A percentile compares a stretch with the other conserved stretches of the same genome.
Evolutionary conservation across 1,140 invertebrate genomes (phyloP).

Genomic region (Drosophila azteca): DNA sequence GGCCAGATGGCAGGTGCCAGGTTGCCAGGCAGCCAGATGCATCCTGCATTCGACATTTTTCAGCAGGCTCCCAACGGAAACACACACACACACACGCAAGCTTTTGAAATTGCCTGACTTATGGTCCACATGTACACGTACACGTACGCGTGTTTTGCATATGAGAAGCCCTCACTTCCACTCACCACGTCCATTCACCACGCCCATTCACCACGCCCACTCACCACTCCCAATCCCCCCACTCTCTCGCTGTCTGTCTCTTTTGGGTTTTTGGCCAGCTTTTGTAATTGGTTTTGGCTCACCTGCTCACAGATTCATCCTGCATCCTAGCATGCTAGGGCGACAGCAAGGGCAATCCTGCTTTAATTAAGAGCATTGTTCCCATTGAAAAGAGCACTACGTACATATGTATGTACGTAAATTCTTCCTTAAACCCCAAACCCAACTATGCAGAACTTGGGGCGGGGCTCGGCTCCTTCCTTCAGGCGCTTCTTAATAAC

Average conservation of each 20-base stretch:
- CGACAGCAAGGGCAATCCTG: background rate
- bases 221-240: constrained; percentile 9
- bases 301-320: constrained; percentile 19
- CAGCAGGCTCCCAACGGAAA: constrained; percentile 2
- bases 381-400: constrained; percentile 7
- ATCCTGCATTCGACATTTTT: constrained; percentile 4
- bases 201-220: no score
- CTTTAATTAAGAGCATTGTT: constrained; percentile 60
- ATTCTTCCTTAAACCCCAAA: background rate
- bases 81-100: constrained; percentile 32
- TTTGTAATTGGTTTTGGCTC: constrained; percentile 63
- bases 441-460: constrained; percentile 28
- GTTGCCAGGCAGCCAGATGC: constrained; percentile 21
- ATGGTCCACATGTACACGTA: constrained; percentile 50
- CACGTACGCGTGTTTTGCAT: constrained; percentile 74
- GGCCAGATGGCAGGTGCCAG: no score
- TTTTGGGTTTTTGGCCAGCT: constrained; percentile 61
- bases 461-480: background rate
- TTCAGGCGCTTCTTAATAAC: constrained; percentile 41
- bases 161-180: constrained; percentile 19
- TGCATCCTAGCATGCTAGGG: background rate
- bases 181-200: no score
- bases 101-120: constrained; percentile 68
- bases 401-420: no score
- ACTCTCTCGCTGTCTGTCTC: constrained; percentile 11